Conservation (phyloP, 2,797 vertebrate species). For the Pangasius krempfi region DNA sequence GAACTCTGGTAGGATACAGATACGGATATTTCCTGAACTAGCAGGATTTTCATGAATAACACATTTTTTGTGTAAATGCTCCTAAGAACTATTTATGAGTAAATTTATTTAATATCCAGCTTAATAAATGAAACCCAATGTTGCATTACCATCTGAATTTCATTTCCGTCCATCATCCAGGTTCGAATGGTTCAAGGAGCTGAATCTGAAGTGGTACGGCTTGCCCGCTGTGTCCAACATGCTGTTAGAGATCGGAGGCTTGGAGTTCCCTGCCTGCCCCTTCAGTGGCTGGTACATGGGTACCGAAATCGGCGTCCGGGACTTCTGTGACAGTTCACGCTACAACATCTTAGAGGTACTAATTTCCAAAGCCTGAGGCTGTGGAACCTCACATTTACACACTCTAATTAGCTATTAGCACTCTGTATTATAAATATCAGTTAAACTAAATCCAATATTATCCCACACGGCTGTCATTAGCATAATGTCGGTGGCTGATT, state of each 20-base stretch:
- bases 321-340: constrained; percentile 95
- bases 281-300: constrained; percentile 99
- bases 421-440: constrained; percentile 3
- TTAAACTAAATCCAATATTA: constrained; percentile 21
- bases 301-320: constrained; percentile 95
- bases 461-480: not conserved
- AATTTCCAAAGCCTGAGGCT: not conserved
- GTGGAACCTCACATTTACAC: not conserved
- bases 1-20: not conserved
- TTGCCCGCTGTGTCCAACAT: constrained; percentile 94
- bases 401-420: not conserved
- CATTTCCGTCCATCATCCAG: constrained; percentile 65
- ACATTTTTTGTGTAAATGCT: not conserved
- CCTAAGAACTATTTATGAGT: not conserved
- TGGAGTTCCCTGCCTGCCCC: constrained; percentile 93
- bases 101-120: not conserved
- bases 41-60: not conserved
- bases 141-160: not conserved
- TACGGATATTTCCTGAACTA: not conserved
- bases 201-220: constrained; percentile 93
- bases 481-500: constrained; percentile 21
- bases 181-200: constrained; percentile 92
- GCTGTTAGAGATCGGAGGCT: constrained; percentile 91
- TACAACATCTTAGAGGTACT: constrained; percentile 96
- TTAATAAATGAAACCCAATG: not conserved